Evolutionary conservation across 2,113 vertebrate species (phyloP).

Genomic region (Okapia johnstoni): DNA sequence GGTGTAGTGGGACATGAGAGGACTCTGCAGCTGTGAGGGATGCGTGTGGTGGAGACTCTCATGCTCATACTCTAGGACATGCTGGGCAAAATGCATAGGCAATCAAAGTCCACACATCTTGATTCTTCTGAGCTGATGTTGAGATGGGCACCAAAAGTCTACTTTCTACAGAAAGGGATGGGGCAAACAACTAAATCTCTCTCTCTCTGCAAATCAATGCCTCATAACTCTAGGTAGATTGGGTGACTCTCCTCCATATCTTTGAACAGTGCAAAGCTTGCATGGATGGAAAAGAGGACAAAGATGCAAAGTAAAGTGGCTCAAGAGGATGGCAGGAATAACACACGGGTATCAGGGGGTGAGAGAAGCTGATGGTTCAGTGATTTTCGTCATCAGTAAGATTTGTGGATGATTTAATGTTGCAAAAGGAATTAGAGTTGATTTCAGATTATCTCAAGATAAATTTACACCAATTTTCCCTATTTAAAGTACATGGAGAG

Average conservation of each 20-base stretch:
- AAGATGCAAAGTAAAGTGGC: background rate
- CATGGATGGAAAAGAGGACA: background rate
- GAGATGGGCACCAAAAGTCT: background rate
- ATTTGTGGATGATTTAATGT: background rate
- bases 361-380: too few relatives aligned
- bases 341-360: background rate
- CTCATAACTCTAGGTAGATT: too few relatives aligned
- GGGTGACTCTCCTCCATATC: too few relatives aligned
- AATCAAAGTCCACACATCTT: background rate
- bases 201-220: background rate
- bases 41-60: accelerated
- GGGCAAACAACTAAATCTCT: background rate
- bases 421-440: background rate
- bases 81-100: background rate
- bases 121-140: background rate
- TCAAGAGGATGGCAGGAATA: background rate
- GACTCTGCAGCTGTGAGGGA: too few relatives aligned
- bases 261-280: background rate
- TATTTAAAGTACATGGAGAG: background rate
- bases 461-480: too few relatives aligned
- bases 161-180: background rate
- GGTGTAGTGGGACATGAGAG: background rate
- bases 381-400: background rate
- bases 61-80: background rate
- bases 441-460: background rate